Evolutionary conservation across 1,140 invertebrate species (phyloP).

Genomic region (Drosophila leontia): DNA sequence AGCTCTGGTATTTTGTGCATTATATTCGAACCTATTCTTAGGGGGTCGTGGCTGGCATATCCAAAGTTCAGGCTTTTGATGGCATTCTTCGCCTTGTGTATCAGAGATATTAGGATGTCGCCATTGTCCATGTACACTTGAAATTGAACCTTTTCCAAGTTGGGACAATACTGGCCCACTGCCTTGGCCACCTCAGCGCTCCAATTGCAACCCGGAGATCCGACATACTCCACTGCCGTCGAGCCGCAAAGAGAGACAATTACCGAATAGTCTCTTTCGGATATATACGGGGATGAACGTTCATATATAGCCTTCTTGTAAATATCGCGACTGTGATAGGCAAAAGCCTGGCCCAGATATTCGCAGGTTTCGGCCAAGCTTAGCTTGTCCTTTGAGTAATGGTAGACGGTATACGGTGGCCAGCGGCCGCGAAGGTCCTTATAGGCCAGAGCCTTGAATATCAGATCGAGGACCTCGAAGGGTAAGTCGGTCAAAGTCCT

Average conservation of each 20-base stretch:
- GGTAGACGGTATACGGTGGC: background rate
- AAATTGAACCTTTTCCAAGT: background rate
- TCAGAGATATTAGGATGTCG: background rate
- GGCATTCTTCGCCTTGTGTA: background rate
- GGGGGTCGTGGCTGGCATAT: background rate
- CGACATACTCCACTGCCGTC: background rate
- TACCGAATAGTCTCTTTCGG: background rate
- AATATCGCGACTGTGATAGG: background rate
- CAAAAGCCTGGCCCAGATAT: constrained; percentile 8
- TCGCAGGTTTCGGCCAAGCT: background rate
- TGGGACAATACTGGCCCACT: background rate
- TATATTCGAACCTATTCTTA: background rate
- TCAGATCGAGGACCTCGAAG: constrained; percentile 2
- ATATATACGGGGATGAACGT: background rate
- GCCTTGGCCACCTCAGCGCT: background rate
- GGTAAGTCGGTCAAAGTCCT: constrained; percentile 1
- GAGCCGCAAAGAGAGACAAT: constrained; percentile 2
- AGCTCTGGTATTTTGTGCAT: constrained; percentile 1
- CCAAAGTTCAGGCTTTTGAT: background rate
- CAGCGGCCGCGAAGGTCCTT: too few relatives aligned
- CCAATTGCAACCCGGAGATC: background rate
- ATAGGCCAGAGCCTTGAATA: background rate
- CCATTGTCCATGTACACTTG: background rate
- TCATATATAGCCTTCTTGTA: background rate
- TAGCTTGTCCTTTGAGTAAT: background rate